These are phyloP conservation scores for Thamnophis sirtalis DNA, from an alignment of 2,113 vertebrate species.

Conservation along the genomic window DNA sequence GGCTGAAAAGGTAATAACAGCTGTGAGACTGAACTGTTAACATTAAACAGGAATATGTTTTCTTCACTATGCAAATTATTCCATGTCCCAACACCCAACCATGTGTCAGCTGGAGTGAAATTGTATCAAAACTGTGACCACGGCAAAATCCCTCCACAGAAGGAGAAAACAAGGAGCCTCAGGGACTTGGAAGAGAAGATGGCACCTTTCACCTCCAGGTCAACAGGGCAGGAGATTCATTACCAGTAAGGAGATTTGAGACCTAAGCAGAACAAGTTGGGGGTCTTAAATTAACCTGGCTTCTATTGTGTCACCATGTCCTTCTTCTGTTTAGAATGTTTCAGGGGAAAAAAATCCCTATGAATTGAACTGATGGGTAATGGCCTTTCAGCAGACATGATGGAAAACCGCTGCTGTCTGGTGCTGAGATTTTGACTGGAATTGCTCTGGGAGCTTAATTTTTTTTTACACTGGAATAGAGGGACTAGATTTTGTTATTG, in stretches of 20 bases:
- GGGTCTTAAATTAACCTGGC: conserved; percentile 22
- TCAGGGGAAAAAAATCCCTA: neutral
- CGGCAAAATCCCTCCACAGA: neutral
- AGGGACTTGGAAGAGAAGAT: conserved; percentile 17
- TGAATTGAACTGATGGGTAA: neutral
- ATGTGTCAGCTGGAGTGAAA: conserved; percentile 7
- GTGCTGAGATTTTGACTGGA: no score
- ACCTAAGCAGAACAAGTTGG: neutral
- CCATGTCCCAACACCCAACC: neutral
- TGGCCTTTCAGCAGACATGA: neutral
- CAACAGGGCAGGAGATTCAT: conserved; percentile 9
- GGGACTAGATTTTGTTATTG: neutral
- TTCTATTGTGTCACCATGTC: neutral
- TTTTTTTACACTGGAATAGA: neutral
- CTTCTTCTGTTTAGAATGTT: neutral
- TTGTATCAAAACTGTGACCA: conserved; percentile 8
- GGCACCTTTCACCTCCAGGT: conserved; percentile 24
- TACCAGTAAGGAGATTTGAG: neutral
- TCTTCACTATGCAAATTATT: neutral
- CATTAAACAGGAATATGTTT: conserved; percentile 12
- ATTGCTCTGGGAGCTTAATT: neutral
- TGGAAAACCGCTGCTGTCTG: neutral
- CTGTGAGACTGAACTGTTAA: neutral
- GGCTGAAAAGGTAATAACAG: neutral
- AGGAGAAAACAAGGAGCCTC: neutral